Base-by-base conservation (phyloP, 2,113 vertebrate genomes). In the Eonycteris spelaea region DNA sequence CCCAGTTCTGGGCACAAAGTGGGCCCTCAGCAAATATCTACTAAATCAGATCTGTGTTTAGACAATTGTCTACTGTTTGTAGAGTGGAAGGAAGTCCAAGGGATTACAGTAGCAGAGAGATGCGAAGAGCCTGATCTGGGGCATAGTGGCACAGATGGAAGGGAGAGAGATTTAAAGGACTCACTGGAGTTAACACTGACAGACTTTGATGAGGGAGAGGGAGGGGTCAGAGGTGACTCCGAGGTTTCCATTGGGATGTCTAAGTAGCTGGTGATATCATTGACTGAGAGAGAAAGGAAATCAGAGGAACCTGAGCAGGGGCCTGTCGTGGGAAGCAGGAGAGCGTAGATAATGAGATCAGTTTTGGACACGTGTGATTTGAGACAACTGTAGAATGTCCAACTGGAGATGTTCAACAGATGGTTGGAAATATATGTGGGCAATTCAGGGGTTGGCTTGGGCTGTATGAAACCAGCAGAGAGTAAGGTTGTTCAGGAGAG, bases 281-380 rank as follows among this genome's bases (percentile, higher is more conserved):
- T 71, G 63, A 79, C 35, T 28, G 30, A 75, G 26, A 84, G n/a
- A 84, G 88, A 78, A 85, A 93, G 86, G 33, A 21, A 1, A 22
- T 35, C 18, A 35, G 65, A 88, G 74, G 88, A 68, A 71, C 48
- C 9, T 12, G 11, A 73, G 24, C 83, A 96, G 84, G 33, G n/a
- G 16, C 91, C 92, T 73, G 70, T 75, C n/a, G 19, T 94, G 95
- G 95, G 95, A 98, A 95, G 55, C 86, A 65, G 78, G 84, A 63
- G 51, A 78, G 83, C 73, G 12, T 86, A 53, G 97, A 79, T 93
- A 95, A 95, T 79, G 43, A 94, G 90, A 89, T 94, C 82, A 78
- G 86, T 95, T 94, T 95, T 91, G 94, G 95, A 89, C 83, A 91
- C 71, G 95, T 96, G 94, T 70, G 91, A 88, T 83, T 86, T 79